Base-by-base conservation (phyloP, 2,888 invertebrate genomes). In the Bellardia pandia region DNA sequence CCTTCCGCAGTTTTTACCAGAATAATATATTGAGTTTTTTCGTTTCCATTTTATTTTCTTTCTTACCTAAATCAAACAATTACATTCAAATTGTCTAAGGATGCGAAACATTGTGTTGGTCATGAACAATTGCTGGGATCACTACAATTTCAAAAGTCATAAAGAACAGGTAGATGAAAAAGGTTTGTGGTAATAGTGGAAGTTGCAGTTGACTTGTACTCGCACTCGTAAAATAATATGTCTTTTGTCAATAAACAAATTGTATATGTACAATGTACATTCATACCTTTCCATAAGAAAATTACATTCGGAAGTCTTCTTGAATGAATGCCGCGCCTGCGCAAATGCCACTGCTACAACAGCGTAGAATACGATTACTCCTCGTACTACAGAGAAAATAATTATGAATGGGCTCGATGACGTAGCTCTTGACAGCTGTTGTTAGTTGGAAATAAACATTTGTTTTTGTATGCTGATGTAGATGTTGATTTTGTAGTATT, bases 381-480 rank as follows among this genome's bases (percentile, higher is more conserved):
- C 13, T 7, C 3, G 53, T 64, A 84, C 71, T 66, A 66, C 23
- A 51, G 13, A 60, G 60, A 40, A 60, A 74, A 79, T 74, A 79
- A 81, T 87, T 87, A 87, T 84, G 86, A 87, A 87, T 84, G 86
- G 84, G 72, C 83, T 86, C 90, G 91, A 91, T 93, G 93, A 92
- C 92, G 90, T 91, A 92, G 92, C 90, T 90, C 89, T 92, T 91
- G 92, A 92, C 92, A 92, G 92, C 92, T 93, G 91, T 91, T 91
- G 90, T 90, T 91, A 89, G 88, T 87, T 89, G 89, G 89, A 87
- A 81, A 74, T 69, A 84, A 87, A 86, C 66, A 77, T 82, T 85
- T 79, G 60, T 79, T 74, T 30, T 66, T 45, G 45, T 74, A 37
- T 66, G 53, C 40, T 72, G 64, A 72, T 62, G 71, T 66, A 66